phyloP scores from a whole-genome alignment of 2,888 invertebrate genomes.

The Linhomoeus sp. region DNA sequence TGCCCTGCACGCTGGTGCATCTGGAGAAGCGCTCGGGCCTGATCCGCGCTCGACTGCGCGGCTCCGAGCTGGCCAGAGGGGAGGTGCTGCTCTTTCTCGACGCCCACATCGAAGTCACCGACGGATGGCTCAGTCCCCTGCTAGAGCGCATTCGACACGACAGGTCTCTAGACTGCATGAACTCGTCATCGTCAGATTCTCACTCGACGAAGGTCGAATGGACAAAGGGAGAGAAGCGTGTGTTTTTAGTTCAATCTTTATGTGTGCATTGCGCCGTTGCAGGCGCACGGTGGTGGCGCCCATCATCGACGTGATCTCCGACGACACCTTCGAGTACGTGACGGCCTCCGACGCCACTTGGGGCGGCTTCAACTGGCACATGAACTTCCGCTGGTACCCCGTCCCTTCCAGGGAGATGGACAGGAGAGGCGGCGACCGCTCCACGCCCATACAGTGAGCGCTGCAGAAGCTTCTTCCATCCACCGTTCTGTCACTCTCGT shows the following conservation, averaged over 20 bases:
- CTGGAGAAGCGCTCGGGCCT: constrained; percentile 82
- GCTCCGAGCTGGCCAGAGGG: constrained; percentile 72
- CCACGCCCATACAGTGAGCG: constrained; percentile 52
- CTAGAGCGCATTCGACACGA: constrained; percentile 41
- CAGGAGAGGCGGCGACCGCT: constrained; percentile 71
- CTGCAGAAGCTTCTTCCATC: background rate
- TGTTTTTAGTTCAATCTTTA: too few species aligned
- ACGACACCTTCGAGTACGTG: constrained; percentile 95
- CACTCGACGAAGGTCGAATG: too few species aligned
- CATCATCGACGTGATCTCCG: constrained; percentile 93
- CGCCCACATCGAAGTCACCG: constrained; percentile 83
- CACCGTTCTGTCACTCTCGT: background rate
- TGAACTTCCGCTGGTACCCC: constrained; percentile 72
- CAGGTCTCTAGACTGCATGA: too few species aligned
- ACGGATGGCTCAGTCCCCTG: constrained; percentile 90
- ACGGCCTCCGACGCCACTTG: constrained; percentile 97
- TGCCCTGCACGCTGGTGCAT: constrained; percentile 39
- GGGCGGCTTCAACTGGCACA: constrained; percentile 99
- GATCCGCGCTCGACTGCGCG: constrained; percentile 77
- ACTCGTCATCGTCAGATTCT: too few species aligned
- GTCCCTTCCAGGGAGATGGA: constrained; percentile 93
- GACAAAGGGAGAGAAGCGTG: too few species aligned
- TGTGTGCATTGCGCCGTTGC: constrained; percentile 7
- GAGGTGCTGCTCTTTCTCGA: constrained; percentile 81
- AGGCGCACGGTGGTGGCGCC: constrained; percentile 85